phyloP scores from a whole-genome alignment of 2,888 invertebrate genomes.

The Drosophila meridionalis region DNA sequence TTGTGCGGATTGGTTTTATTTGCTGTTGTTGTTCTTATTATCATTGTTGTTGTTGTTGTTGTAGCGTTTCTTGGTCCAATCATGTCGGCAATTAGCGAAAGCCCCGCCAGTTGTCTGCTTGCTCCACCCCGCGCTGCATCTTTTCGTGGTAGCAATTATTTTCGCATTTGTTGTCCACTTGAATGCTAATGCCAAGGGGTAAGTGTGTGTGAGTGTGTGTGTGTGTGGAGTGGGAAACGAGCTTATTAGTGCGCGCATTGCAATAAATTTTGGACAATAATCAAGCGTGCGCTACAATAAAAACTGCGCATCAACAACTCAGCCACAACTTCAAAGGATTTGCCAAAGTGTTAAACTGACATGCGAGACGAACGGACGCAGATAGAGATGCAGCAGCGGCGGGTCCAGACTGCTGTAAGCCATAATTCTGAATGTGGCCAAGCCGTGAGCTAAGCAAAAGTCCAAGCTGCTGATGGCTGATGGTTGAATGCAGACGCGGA shows the following conservation, averaged over 20 bases:
- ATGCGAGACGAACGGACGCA: conserved; percentile 66
- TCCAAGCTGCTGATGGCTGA: conserved; percentile 25
- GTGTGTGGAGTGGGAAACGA: conserved; percentile 45
- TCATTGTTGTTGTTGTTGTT: conserved; percentile 3
- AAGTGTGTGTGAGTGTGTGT: neutral
- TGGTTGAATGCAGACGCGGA: neutral
- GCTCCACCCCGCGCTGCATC: conserved; percentile 5
- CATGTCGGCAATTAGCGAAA: conserved; percentile 66
- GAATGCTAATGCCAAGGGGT: conserved; percentile 70
- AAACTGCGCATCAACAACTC: conserved; percentile 41
- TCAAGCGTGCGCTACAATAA: conserved; percentile 69
- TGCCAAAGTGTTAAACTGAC: conserved; percentile 78
- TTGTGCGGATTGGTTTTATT: conserved; percentile 32
- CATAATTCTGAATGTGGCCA: conserved; percentile 37
- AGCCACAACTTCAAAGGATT: conserved; percentile 63
- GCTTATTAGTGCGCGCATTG: conserved; percentile 78
- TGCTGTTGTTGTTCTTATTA: conserved; percentile 3
- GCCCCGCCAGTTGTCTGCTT: conserved; percentile 14
- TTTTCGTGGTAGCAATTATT: conserved; percentile 83
- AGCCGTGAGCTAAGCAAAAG: conserved; percentile 33
- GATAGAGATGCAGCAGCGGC: conserved; percentile 5
- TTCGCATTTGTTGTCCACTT: conserved; percentile 84
- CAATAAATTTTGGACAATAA: conserved; percentile 77
- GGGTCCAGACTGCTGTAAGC: conserved; percentile 21
- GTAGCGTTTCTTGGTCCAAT: conserved; percentile 45